A percentile compares a stretch with the other conserved stretches of the same genome.
Conservation (phyloP, 2,797 vertebrate species). For the Adelosebastes latens region DNA sequence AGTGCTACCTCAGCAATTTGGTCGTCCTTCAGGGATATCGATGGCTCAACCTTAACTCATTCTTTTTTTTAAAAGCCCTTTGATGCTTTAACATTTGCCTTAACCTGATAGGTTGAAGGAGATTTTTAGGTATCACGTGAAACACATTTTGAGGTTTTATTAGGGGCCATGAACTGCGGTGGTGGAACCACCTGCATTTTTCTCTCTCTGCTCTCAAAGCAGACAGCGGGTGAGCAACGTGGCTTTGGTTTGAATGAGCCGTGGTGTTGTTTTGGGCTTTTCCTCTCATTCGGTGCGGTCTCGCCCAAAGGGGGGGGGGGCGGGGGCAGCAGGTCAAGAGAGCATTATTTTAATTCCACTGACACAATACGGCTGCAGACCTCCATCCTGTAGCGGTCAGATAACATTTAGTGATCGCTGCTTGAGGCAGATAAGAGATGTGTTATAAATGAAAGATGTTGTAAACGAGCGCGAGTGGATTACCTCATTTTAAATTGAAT, state of each 20-base stretch:
- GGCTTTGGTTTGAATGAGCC: constrained; percentile 5
- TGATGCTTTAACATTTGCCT: constrained; percentile 50
- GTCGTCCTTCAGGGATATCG: constrained; percentile 54
- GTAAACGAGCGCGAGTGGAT: constrained; percentile 5
- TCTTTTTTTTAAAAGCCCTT: constrained; percentile 26
- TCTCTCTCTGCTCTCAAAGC: constrained; percentile 15
- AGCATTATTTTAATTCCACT: constrained; percentile 55
- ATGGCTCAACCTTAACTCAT: constrained; percentile 36
- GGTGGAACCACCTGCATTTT: constrained; percentile 46
- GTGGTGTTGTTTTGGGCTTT: constrained; percentile 18
- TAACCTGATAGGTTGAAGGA: constrained; percentile 50
- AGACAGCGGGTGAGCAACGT: background rate
- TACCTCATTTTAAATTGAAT: constrained; percentile 22
- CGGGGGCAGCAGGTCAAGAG: constrained; percentile 53
- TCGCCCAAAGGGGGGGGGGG: background rate
- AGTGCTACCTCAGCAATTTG: constrained; percentile 59
- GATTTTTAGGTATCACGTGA: constrained; percentile 37
- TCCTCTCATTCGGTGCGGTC: constrained; percentile 6
- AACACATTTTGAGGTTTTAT: constrained; percentile 43
- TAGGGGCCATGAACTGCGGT: constrained; percentile 44
- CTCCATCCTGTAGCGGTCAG: constrained; percentile 50
- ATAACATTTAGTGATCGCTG: constrained; percentile 62
- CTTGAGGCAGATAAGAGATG: constrained; percentile 57
- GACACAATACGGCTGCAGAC: constrained; percentile 32
- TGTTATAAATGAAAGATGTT: constrained; percentile 51